Evolutionary conservation across 1,140 invertebrate genomes (phyloP), one percentile per base, ranked within the genome.

Genomic region (Trichonephila clavipes): DNA sequence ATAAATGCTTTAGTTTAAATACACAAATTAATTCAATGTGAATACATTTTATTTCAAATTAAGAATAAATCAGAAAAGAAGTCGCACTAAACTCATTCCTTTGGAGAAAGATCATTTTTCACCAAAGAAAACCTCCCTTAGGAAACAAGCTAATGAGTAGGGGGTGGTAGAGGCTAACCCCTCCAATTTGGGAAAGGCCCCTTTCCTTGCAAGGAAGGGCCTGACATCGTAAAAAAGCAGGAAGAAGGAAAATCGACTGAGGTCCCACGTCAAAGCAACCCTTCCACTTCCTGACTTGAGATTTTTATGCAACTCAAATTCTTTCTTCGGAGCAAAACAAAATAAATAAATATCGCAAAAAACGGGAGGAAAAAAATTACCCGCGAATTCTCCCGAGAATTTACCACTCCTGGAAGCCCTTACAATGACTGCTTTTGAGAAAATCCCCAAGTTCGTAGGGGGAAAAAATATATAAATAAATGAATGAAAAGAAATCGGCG

Each of bases 261-360:
- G 90, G 81, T 69, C 90, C 77, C 64, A 64, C 64, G 90, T 92
- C 90, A 92, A 92, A 86, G 81, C 81, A 92, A 85, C 82, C 90
- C 90, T 92, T 92, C 69, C 77, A 91, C 89, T 91, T 91, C 90
- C 82, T 92, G 90, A 92, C 90, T 92, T 58, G 90, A 92, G 82
- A 92, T 92, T 92, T 92, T 92, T 92, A 92, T 86, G 90, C 90
- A 86, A 86, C 90, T 92, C 81, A 82, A 92, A 92, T 62, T 92
- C 77, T 82, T 92, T 81, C 83, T 58, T 64, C 69, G 18, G n/a
- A 34, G 18, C 19, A 62, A 69, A 66, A 85, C 34, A 85, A 83
- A 62, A 91, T 64, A 62, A 81, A 83, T 82, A 83, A 34, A 19
- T 19, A 34, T 28, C n/a, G 34, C 8, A 14, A 81, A 61, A 90